These are phyloP conservation scores for Nibea albiflora DNA, from an alignment of 2,113 vertebrate genomes.

Conservation along the genomic window DNA sequence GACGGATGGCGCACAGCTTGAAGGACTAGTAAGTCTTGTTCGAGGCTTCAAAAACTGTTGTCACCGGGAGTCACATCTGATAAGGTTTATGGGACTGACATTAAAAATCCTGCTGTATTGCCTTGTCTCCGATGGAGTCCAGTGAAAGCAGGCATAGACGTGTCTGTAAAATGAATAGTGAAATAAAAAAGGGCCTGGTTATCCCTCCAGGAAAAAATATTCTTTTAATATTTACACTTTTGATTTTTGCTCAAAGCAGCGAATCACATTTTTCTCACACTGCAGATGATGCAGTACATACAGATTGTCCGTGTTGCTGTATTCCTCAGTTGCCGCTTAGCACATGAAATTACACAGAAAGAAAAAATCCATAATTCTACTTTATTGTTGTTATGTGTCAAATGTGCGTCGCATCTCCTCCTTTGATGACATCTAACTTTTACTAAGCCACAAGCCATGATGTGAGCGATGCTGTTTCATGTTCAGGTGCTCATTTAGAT, in stretches of 20 bases:
- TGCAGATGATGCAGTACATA: not conserved
- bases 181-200: not conserved
- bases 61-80: not conserved
- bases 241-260: constrained; percentile 2
- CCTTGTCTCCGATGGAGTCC: not conserved
- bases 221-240: constrained; percentile 8
- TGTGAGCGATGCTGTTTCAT: constrained; percentile 22
- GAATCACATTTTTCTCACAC: not conserved
- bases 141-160: not conserved
- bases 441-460: constrained; percentile 10
- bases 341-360: not conserved
- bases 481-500: constrained; percentile 57
- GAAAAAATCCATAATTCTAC: not conserved
- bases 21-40: constrained; percentile 16
- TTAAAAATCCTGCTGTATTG: constrained; percentile 16
- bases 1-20: not conserved
- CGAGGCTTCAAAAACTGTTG: constrained; percentile 27
- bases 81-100: constrained; percentile 18
- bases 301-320: not conserved
- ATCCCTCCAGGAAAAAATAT: not conserved
- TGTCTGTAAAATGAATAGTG: not conserved
- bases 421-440: not conserved
- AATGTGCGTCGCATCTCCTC: constrained; percentile 11
- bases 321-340: not conserved
- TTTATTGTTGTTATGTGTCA: not conserved